A percentile compares a stretch with the other conserved stretches of the same genome.
Evolutionary conservation across 2,113 vertebrate genomes (phyloP).

Genomic region (Grus americana): DNA sequence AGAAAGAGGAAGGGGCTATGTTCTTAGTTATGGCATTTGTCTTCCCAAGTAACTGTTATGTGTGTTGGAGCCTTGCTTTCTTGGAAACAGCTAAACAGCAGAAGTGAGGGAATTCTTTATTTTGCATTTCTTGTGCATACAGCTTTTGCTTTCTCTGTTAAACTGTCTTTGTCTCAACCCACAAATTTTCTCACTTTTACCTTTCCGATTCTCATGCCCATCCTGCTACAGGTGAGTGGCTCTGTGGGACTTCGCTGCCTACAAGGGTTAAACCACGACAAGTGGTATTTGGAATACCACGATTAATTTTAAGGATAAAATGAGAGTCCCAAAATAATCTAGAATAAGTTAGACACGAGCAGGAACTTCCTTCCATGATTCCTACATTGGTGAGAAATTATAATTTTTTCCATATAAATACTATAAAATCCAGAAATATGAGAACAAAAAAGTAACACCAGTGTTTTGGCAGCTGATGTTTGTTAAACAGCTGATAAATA

Average conservation of each 20-base stretch:
- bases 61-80: background rate
- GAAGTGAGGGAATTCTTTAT: background rate
- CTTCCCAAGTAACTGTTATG: background rate
- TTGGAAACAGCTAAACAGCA: background rate
- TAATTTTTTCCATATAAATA: background rate
- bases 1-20: background rate
- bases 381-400: background rate
- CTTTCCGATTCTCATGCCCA: background rate
- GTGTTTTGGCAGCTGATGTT: background rate
- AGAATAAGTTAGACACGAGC: background rate
- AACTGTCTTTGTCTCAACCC: background rate
- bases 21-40: accelerated
- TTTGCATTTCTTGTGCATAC: background rate
- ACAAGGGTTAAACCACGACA: background rate
- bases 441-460: background rate
- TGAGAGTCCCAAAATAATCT: background rate
- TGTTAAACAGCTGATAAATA: background rate
- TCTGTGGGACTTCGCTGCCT: background rate
- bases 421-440: background rate
- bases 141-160: background rate
- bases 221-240: background rate
- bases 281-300: background rate
- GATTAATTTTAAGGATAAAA: background rate
- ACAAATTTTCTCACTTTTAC: background rate
- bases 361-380: background rate